Base-by-base conservation (phyloP, 2,113 vertebrate genomes). In the Caranx ignobilis region DNA sequence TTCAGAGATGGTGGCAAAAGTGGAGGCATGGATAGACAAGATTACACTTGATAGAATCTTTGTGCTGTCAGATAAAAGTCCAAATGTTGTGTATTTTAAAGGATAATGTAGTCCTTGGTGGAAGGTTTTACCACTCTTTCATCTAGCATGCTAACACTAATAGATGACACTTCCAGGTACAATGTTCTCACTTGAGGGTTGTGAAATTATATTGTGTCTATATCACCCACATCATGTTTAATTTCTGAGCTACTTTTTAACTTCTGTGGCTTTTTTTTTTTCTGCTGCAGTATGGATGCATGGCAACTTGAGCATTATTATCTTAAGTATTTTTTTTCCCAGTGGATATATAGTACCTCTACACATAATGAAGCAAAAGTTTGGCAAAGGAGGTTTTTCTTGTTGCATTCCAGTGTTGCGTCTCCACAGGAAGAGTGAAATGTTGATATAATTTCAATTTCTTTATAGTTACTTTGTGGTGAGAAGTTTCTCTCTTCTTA, bases 401-500 rank as follows among this genome's bases (percentile, higher is more conserved):
- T 77, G 65, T 79, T 75, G 43, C 35, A 57, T 82, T 75, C 15
- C 65, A 50, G 60, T 84, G 80, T 48, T 59, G 4, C 6, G 47
- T 72, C 52, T 72, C 73, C 62, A 71, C 70, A 61, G 72, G 16
- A 72, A 50, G 52, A 80, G 45, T 74, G 52, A 77, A 77, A 69
- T 57, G 19, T 50, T 11, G 21, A 32, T 77, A 48, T 68, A 54
- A 74, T 78, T 81, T 66, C 39, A 72, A 19, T 61, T 31, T 84
- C 77, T 80, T 85, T 73, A 71, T 70, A 65, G 65, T 84, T 57
- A 48, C 59, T 73, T 7, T 80, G 56, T 63, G 71, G 68, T 48
- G 61, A 54, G 80, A 70, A 83, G 65, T 71, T 75, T 43, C 37
- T 61, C 81, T 84, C 81, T 72, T 88, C 82, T 88, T 82, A 84